phyloP scores from a whole-genome alignment of 2,113 vertebrate genomes.

The Crotalus viridis region DNA sequence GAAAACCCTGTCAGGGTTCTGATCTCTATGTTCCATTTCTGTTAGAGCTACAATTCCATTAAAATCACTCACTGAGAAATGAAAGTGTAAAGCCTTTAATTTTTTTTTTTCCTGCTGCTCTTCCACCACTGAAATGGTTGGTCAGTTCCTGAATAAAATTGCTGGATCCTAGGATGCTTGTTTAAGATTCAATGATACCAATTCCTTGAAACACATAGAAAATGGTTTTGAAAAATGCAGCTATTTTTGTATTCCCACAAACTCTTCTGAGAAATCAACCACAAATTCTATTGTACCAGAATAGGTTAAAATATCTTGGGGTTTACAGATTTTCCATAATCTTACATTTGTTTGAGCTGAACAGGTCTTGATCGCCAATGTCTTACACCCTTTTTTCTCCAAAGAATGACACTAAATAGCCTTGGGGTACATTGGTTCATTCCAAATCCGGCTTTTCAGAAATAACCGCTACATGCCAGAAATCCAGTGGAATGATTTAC shows the following conservation, averaged over 20 bases:
- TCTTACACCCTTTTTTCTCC: neutral
- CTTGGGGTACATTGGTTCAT: neutral
- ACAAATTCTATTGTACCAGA: neutral
- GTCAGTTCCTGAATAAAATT: neutral
- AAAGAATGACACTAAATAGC: neutral
- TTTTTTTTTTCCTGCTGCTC: neutral
- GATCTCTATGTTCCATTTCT: neutral
- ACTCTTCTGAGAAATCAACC: neutral
- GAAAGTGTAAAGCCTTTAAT: neutral
- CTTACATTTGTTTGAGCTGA: neutral
- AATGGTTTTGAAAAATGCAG: neutral
- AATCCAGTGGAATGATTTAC: neutral
- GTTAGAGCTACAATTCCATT: neutral
- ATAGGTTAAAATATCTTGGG: neutral
- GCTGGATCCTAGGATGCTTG: neutral
- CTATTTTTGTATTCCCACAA: neutral
- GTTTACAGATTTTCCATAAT: neutral
- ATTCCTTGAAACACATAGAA: neutral
- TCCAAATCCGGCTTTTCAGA: neutral
- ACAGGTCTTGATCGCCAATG: neutral
- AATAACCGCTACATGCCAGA: neutral
- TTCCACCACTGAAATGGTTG: neutral
- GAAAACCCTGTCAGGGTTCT: neutral
- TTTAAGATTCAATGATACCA: neutral
- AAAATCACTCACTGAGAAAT: neutral